A percentile compares a stretch with the other conserved stretches of the same genome.
Conservation (phyloP, 2,113 vertebrate species). For the Lophius piscatorius region DNA sequence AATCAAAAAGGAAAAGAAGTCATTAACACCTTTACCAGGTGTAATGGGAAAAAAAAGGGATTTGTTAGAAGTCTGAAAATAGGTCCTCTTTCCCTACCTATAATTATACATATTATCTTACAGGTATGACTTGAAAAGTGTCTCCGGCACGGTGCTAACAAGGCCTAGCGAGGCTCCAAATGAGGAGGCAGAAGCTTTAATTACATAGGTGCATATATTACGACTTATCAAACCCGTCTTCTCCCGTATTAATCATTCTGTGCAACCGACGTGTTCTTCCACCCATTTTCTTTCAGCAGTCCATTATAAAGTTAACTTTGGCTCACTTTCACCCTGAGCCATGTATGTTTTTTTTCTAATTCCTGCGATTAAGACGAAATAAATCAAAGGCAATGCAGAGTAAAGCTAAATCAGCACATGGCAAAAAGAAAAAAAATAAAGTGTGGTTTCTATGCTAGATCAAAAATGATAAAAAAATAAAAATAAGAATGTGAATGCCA, state of each 20-base stretch:
- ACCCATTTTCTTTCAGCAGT: constrained; percentile 47
- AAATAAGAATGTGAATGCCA: constrained; percentile 4
- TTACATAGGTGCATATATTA: constrained; percentile 76
- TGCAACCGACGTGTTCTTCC: constrained; percentile 52
- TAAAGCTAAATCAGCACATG: constrained; percentile 17
- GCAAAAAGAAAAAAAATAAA: constrained; percentile 12
- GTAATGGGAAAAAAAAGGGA: constrained; percentile 80
- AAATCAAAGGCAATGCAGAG: constrained; percentile 29
- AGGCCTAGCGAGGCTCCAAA: constrained; percentile 64
- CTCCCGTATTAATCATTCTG: constrained; percentile 71
- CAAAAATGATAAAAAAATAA: not conserved
- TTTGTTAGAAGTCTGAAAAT: constrained; percentile 82
- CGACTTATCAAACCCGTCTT: constrained; percentile 60
- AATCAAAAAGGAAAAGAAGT: constrained; percentile 80
- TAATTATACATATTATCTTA: constrained; percentile 82
- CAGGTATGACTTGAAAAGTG: constrained; percentile 75
- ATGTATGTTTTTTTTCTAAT: constrained; percentile 59
- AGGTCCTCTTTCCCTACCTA: constrained; percentile 74
- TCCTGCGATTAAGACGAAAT: constrained; percentile 50
- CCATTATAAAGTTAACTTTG: constrained; percentile 75
- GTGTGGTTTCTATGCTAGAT: not conserved
- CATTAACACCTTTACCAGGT: constrained; percentile 82
- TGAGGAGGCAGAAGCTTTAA: constrained; percentile 71
- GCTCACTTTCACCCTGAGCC: constrained; percentile 47
- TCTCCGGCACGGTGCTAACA: constrained; percentile 73